Evolutionary conservation across 2,888 invertebrate species (phyloP), one percentile per base, ranked within the genome.

Genomic region (Stenoptilia bipunctidactyla): DNA sequence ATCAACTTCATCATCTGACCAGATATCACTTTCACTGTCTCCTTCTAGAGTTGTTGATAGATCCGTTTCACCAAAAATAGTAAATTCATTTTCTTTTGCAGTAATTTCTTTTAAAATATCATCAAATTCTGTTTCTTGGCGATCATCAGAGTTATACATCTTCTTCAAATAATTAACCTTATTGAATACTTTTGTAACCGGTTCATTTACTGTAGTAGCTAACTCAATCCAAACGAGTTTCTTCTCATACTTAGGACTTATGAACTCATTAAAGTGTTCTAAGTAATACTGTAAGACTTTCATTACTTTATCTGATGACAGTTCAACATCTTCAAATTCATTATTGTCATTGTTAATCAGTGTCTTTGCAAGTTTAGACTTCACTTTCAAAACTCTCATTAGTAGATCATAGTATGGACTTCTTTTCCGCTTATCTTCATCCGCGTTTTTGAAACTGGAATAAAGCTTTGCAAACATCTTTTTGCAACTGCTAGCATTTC

Each of bases 161-260:
- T 75, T 65, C 41, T 79, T 80, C 27, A 83, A 54, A 54, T 67
- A 76, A 36, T 73, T 73, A 0, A 83, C 58, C 51, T 82, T 82
- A 37, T 71, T 72, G 13, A 66, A 75, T 1, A 76, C 54, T 52
- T 69, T 75, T 0, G 53, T 58, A 0, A 74, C 56, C 0, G 77
- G 68, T 25, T 70, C 70, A 0, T 55, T 51, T 1, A 76, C 55
- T 10, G 55, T 50, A 27, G 61, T 65, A 0, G 76, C 73, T 4
- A 83, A 40, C 41, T 77, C 72, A 0, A 61, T 63, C 82, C 80
- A 83, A 0, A 76, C 48, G 42, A 67, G 71, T 53, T 72, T 73
- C 46, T 72, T 75, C 30, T 79, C 75, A 30, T 63, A 79, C 46
- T 64, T 70, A 0, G 82, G 79, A 42, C 67, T 75, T 0, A 62